Evolutionary conservation across 1,140 invertebrate genomes (phyloP).

Genomic region (Drosophila littoralis): DNA sequence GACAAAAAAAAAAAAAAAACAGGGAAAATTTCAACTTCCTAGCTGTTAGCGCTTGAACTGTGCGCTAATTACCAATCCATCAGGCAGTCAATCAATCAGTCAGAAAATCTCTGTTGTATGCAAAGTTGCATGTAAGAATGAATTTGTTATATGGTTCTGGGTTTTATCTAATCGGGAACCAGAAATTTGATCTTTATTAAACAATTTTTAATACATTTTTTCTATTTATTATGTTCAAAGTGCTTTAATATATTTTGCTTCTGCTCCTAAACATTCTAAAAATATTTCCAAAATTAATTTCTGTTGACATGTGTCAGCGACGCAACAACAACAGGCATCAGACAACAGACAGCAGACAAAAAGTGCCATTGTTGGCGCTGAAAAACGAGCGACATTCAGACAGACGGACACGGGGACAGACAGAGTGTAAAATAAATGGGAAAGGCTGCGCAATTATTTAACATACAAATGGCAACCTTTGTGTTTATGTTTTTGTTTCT

Average conservation of each 20-base stretch:
- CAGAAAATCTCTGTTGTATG: too few species aligned
- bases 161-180: too few species aligned
- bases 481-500: conserved; percentile 7
- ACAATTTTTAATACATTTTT: background rate
- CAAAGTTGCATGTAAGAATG: too few species aligned
- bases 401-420: conserved; percentile 3
- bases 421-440: conserved; percentile 56
- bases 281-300: conserved; percentile 68
- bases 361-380: conserved; percentile 50
- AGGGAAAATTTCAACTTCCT: too few species aligned
- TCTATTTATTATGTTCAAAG: background rate
- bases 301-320: conserved; percentile 68
- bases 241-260: background rate
- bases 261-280: conserved; percentile 20
- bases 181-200: too few species aligned
- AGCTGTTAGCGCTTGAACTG: too few species aligned
- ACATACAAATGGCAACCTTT: conserved; percentile 58
- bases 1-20: too few species aligned
- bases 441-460: conserved; percentile 72
- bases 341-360: conserved; percentile 34
- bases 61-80: too few species aligned
- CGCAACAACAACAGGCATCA: conserved; percentile 43
- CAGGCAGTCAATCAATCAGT: too few species aligned
- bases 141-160: too few species aligned
- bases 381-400: conserved; percentile 54